Percentiles rank a stretch among this genome's conserved stretches.
These are phyloP conservation scores for Hipparchia sbordonii DNA, from an alignment of 2,888 invertebrate genomes.

Conservation along the genomic window DNA sequence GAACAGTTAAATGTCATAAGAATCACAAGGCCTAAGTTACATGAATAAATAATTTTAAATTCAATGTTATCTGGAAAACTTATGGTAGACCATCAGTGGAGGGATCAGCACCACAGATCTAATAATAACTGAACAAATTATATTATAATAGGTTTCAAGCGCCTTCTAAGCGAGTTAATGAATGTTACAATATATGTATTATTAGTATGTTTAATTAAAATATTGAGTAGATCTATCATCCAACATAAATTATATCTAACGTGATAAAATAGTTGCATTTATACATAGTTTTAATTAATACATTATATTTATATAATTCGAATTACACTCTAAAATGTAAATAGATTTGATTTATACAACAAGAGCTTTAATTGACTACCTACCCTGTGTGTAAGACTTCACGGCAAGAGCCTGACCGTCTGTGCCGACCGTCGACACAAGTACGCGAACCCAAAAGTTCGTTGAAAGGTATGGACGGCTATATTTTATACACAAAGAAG, in stretches of 20 bases:
- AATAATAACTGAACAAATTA: not conserved
- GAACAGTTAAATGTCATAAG: no score
- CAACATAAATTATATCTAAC: not conserved
- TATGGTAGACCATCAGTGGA: no score
- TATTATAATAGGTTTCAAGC: not conserved
- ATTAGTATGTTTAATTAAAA: not conserved
- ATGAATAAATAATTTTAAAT: no score
- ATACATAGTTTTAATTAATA: constrained; percentile 17
- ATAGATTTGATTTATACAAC: constrained; percentile 21
- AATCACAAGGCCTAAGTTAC: no score
- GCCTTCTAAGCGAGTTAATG: not conserved
- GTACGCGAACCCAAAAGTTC: no score
- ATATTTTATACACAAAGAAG: no score
- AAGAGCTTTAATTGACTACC: not conserved
- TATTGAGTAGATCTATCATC: not conserved
- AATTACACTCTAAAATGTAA: constrained; percentile 10
- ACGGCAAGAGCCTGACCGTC: no score
- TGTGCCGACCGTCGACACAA: no score
- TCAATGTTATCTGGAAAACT: no score
- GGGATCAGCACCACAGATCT: not conserved
- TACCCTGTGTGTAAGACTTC: no score
- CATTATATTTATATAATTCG: constrained; percentile 5
- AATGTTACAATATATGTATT: not conserved
- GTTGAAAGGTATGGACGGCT: no score
- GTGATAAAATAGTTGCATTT: constrained; percentile 36